These are phyloP conservation scores for Drosophila suzukii DNA, from an alignment of 1,140 invertebrate genomes.

Conservation along the genomic window DNA sequence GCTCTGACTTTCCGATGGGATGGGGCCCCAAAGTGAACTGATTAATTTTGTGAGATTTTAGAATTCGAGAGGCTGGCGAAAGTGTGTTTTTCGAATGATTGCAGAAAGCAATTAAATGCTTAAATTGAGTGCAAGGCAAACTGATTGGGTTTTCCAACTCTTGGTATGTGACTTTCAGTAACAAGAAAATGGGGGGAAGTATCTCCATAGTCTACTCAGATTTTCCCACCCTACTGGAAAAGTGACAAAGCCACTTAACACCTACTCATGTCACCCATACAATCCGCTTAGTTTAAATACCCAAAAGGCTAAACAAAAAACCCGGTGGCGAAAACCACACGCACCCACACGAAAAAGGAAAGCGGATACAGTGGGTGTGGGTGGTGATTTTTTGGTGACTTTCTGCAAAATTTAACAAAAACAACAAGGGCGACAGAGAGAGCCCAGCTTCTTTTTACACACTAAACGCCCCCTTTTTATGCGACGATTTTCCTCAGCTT, in stretches of 20 bases:
- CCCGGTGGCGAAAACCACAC: conserved; percentile 52
- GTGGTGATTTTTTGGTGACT: conserved; percentile 59
- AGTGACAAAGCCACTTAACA: conserved; percentile 82
- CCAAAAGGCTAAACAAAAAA: conserved; percentile 79
- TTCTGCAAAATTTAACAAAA: conserved; percentile 83
- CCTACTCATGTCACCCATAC: conserved; percentile 81
- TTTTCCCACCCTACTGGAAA: conserved; percentile 54
- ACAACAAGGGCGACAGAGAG: conserved; percentile 59
- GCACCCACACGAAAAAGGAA: conserved; percentile 23
- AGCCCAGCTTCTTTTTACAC: conserved; percentile 50
- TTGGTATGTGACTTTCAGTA: background rate
- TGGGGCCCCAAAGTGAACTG: conserved; percentile 38
- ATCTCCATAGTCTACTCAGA: conserved; percentile 13
- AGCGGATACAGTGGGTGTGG: conserved; percentile 11
- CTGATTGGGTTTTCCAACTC: conserved; percentile 22
- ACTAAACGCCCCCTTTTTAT: conserved; percentile 76
- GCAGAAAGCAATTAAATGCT: conserved; percentile 72
- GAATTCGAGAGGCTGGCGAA: conserved; percentile 26
- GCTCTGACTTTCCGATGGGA: conserved; percentile 35
- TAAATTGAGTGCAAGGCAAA: conserved; percentile 64
- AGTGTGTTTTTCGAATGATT: conserved; percentile 38
- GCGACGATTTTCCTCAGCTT: conserved; percentile 69
- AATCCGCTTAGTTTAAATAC: conserved; percentile 83
- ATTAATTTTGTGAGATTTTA: conserved; percentile 71
- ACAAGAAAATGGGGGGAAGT: background rate